phyloP scores from a whole-genome alignment of 1,140 invertebrate genomes.

The Laupala kohalensis region DNA sequence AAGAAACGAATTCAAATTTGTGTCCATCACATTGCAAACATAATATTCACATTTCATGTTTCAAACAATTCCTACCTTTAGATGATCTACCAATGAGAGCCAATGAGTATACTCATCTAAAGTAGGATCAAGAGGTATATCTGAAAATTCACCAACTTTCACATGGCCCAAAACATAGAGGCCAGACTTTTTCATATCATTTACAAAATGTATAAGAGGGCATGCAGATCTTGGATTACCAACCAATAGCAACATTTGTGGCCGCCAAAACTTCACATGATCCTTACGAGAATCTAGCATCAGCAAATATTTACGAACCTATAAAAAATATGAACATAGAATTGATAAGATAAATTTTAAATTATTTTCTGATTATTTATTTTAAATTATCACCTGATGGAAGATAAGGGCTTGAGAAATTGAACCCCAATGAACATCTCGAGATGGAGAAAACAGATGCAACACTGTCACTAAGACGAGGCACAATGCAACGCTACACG shows the following conservation, averaged over 20 bases:
- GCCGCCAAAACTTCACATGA: constrained; percentile 98
- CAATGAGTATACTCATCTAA: constrained; percentile 69
- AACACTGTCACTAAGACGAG: constrained; percentile 71
- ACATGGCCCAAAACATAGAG: constrained; percentile 91
- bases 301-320: constrained; percentile 90
- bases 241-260: constrained; percentile 89
- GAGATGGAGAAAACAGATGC: constrained; percentile 82
- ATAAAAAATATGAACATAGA: not conserved
- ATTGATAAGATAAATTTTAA: not conserved
- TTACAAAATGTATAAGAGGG: constrained; percentile 91
- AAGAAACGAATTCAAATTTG: constrained; percentile 9
- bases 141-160: constrained; percentile 41
- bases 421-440: constrained; percentile 81
- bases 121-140: constrained; percentile 51
- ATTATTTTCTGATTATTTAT: not conserved
- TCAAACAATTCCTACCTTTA: constrained; percentile 41
- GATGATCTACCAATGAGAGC: constrained; percentile 74
- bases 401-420: constrained; percentile 98
- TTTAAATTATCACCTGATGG: constrained; percentile 60
- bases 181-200: constrained; percentile 97
- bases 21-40: not conserved
- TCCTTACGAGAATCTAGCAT: constrained; percentile 91
- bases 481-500: constrained; percentile 75
- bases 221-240: constrained; percentile 79
- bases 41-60: not conserved